phyloP scores from a whole-genome alignment of 2,888 invertebrate species.

The Tiphia femorata region DNA sequence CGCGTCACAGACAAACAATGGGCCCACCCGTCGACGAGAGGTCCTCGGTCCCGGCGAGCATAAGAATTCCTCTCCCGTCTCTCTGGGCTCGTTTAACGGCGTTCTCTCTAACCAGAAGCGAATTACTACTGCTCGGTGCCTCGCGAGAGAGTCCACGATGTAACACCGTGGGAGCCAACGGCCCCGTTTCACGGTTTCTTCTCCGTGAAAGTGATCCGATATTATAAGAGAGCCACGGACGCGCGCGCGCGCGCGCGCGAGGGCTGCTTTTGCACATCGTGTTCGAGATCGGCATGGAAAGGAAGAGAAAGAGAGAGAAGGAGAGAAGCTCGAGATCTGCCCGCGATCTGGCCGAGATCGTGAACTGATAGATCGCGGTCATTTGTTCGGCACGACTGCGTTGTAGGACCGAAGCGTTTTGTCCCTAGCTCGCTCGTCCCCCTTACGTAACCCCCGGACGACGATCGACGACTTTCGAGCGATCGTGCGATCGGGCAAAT shows the following conservation, averaged over 20 bases:
- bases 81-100: constrained; percentile 31
- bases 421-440: constrained; percentile 33
- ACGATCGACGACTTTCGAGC: constrained; percentile 27
- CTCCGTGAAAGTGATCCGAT: constrained; percentile 64
- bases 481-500: too few species aligned
- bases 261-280: background rate
- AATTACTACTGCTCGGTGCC: background rate
- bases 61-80: constrained; percentile 17
- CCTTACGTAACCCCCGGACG: constrained; percentile 32
- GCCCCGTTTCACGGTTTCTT: constrained; percentile 57
- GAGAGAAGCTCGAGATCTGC: constrained; percentile 19
- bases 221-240: constrained; percentile 32
- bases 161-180: constrained; percentile 64
- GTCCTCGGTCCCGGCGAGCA: constrained; percentile 19
- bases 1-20: constrained; percentile 43
- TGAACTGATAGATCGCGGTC: constrained; percentile 60
- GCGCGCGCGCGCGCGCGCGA: background rate
- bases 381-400: constrained; percentile 58
- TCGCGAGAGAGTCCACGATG: constrained; percentile 25
- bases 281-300: background rate
- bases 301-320: background rate
- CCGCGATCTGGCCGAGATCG: constrained; percentile 43
- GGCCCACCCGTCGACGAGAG: background rate
- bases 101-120: constrained; percentile 17
- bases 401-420: constrained; percentile 43